These are phyloP conservation scores for Helicoverpa zea DNA, from an alignment of 1,140 invertebrate species.

Conservation along the genomic window DNA sequence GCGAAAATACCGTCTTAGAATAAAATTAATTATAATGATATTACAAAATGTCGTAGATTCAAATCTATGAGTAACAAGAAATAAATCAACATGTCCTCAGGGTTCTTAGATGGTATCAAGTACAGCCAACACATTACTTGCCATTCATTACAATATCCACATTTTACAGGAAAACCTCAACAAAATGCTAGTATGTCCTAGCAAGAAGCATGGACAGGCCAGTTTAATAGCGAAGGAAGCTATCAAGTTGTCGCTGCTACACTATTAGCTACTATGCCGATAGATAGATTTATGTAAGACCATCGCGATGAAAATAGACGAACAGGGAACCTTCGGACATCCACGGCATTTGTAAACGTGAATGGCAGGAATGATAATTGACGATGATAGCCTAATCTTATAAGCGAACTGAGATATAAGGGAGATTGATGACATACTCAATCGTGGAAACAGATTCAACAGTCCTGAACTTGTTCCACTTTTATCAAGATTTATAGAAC, in stretches of 20 bases:
- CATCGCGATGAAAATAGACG: conserved; percentile 61
- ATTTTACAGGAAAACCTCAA: conserved; percentile 34
- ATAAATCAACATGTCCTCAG: neutral
- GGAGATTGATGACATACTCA: neutral
- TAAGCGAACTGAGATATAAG: neutral
- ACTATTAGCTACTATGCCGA: conserved; percentile 74
- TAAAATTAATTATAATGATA: neutral
- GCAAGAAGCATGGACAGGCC: conserved; percentile 72
- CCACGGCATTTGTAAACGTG: conserved; percentile 1
- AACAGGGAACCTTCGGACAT: conserved; percentile 40
- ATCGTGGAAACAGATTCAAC: neutral
- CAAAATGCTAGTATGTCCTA: conserved; percentile 23
- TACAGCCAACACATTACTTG: neutral
- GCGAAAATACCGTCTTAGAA: neutral
- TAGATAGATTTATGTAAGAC: conserved; percentile 75
- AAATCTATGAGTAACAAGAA: neutral
- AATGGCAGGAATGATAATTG: conserved; percentile 16
- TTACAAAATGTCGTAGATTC: neutral
- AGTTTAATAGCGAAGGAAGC: conserved; percentile 75
- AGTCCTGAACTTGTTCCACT: too few species aligned
- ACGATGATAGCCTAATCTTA: conserved; percentile 23
- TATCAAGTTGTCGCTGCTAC: conserved; percentile 80
- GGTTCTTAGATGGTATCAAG: conserved; percentile 16
- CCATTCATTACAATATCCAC: conserved; percentile 22
- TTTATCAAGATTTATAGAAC: too few species aligned